Conservation (phyloP, 2,888 invertebrate genomes). For the Polia nebulosa region DNA sequence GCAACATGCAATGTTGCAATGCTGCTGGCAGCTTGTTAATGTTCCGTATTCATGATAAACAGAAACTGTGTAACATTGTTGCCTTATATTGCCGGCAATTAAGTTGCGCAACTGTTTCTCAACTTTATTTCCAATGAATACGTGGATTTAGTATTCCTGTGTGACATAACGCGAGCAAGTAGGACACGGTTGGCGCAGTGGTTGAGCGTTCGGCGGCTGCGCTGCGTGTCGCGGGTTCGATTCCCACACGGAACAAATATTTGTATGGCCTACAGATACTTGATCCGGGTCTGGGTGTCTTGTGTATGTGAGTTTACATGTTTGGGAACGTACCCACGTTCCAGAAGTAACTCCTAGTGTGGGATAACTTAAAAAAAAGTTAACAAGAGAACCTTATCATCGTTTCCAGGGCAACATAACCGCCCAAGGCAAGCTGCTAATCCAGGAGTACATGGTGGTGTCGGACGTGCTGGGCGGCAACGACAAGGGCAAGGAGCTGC, state of each 20-base stretch:
- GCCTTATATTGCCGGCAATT: not conserved
- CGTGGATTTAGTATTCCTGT: not conserved
- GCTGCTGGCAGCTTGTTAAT: not conserved
- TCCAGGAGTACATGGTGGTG: slow-evolving; percentile 95
- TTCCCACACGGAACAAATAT: too few relatives aligned
- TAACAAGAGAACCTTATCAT: slow-evolving; percentile 31
- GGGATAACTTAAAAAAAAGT: too few relatives aligned
- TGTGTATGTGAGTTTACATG: too few relatives aligned
- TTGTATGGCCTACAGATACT: too few relatives aligned
- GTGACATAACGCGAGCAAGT: not conserved
- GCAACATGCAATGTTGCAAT: not conserved
- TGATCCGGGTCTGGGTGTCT: too few relatives aligned
- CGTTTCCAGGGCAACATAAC: slow-evolving; percentile 97
- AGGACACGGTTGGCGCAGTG: too few relatives aligned
- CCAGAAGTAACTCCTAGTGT: too few relatives aligned
- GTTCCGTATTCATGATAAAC: not conserved
- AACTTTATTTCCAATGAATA: not conserved
- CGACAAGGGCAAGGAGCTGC: slow-evolving; percentile 93
- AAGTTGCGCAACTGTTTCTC: not conserved
- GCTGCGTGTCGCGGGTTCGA: too few relatives aligned
- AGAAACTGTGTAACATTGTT: not conserved
- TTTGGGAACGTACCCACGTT: too few relatives aligned
- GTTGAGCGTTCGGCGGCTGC: too few relatives aligned
- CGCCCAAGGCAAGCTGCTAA: slow-evolving; percentile 98
- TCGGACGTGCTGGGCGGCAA: slow-evolving; percentile 91